A percentile compares a stretch with the other conserved stretches of the same genome.
Evolutionary conservation across 1,140 invertebrate genomes (phyloP).

Genomic region (Drosophila repleta): DNA sequence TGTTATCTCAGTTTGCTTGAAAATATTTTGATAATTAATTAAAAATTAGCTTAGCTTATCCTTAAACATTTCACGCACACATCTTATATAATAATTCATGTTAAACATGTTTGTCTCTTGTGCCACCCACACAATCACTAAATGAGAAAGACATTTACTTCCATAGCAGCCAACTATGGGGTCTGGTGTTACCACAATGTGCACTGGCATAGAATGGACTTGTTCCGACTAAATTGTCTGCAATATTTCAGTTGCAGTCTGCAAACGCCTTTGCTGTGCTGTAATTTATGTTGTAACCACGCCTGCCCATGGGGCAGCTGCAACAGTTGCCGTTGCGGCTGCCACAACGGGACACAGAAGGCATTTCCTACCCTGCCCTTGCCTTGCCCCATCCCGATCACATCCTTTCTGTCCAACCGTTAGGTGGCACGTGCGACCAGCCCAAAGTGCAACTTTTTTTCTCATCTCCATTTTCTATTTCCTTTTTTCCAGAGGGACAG

Average conservation of each 20-base stretch:
- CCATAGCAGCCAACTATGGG: too few species aligned
- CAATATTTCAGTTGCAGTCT: slow-evolving; percentile 37
- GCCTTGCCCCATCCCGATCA: background rate
- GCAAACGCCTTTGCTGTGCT: slow-evolving; percentile 11
- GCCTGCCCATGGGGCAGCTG: slow-evolving; percentile 26
- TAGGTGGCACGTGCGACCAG: slow-evolving; percentile 33
- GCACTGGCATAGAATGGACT: background rate
- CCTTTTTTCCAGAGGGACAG: background rate
- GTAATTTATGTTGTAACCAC: slow-evolving; percentile 55
- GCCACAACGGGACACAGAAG: background rate
- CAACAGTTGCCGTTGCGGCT: slow-evolving; percentile 59
- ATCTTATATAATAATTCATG: background rate
- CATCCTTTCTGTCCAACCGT: background rate
- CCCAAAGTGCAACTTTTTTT: slow-evolving; percentile 36
- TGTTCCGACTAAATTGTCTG: slow-evolving; percentile 36
- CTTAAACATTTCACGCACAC: background rate
- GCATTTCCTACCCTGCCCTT: background rate
- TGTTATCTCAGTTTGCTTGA: too few species aligned
- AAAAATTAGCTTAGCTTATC: background rate
- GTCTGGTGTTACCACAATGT: background rate
- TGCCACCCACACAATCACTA: background rate
- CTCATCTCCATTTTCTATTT: slow-evolving; percentile 1
- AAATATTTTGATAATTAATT: background rate
- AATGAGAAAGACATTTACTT: slow-evolving; percentile 3
- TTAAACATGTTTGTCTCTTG: background rate